These are phyloP conservation scores for Kryptolebias marmoratus DNA, from an alignment of 2,113 vertebrate species.

Conservation along the genomic window DNA sequence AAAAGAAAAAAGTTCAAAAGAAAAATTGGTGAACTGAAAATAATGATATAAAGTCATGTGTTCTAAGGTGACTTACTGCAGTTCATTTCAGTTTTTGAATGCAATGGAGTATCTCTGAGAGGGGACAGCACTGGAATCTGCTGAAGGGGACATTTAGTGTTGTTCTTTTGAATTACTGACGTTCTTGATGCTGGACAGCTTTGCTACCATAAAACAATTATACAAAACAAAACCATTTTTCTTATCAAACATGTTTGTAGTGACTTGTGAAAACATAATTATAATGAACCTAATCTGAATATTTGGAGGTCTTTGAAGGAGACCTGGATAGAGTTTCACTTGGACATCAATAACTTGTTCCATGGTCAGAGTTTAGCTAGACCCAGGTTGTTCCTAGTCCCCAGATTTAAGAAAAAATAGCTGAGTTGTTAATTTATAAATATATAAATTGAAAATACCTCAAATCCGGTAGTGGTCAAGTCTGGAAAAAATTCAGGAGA, in stretches of 20 bases:
- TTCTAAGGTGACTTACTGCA: conserved; percentile 39
- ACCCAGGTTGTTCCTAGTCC: not conserved
- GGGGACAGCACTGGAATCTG: conserved; percentile 65
- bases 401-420: no score
- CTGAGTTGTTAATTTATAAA: no score
- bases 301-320: no score
- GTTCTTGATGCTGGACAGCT: not conserved
- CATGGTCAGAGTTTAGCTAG: not conserved
- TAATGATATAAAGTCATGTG: not conserved
- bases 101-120: conserved; percentile 61
- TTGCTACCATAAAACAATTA: no score
- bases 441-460: conserved; percentile 47
- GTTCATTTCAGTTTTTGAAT: conserved; percentile 37
- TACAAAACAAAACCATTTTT: no score
- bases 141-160: not conserved
- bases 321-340: not conserved
- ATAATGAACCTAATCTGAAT: not conserved
- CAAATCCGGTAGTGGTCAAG: conserved; percentile 52
- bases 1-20: not conserved
- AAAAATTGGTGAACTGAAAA: not conserved
- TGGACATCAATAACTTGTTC: not conserved
- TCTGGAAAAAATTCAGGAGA: conserved; percentile 56
- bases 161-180: not conserved
- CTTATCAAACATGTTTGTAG: no score
- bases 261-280: not conserved